These are phyloP conservation scores for Gulo gulo DNA, from an alignment of 2,113 vertebrate genomes.

Conservation along the genomic window DNA sequence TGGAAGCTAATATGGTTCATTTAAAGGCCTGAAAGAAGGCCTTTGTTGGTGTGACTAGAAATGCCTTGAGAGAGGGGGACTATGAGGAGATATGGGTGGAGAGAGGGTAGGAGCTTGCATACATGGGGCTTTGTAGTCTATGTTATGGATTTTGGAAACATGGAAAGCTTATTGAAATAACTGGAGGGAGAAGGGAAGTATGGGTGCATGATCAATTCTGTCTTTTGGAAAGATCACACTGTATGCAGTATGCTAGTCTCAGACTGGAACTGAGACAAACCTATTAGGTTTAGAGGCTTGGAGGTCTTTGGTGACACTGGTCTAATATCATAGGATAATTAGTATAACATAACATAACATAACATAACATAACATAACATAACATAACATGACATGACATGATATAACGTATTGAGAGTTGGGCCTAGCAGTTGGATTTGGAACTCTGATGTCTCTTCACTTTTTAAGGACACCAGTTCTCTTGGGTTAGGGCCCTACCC, in stretches of 20 bases:
- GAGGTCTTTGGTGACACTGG: background rate
- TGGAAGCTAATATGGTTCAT: background rate
- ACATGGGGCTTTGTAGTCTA: background rate
- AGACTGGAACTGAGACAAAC: background rate
- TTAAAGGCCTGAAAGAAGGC: background rate
- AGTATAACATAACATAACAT: background rate
- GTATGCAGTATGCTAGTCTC: background rate
- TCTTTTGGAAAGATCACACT: background rate
- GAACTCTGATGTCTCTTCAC: background rate
- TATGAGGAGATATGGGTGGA: background rate
- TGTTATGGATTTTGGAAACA: background rate
- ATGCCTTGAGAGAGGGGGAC: background rate
- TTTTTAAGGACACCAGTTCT: background rate
- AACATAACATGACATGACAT: background rate
- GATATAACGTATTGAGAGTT: background rate
- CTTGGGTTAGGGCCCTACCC: background rate
- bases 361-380: background rate
- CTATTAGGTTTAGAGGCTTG: background rate
- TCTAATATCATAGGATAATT: background rate
- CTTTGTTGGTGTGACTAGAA: background rate
- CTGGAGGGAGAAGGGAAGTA: background rate
- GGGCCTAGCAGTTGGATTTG: background rate
- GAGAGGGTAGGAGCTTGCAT: background rate
- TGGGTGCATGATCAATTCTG: background rate
- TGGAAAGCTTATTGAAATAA: background rate